Evolutionary conservation across 2,888 invertebrate genomes (phyloP).

Genomic region (Pammene aurita): DNA sequence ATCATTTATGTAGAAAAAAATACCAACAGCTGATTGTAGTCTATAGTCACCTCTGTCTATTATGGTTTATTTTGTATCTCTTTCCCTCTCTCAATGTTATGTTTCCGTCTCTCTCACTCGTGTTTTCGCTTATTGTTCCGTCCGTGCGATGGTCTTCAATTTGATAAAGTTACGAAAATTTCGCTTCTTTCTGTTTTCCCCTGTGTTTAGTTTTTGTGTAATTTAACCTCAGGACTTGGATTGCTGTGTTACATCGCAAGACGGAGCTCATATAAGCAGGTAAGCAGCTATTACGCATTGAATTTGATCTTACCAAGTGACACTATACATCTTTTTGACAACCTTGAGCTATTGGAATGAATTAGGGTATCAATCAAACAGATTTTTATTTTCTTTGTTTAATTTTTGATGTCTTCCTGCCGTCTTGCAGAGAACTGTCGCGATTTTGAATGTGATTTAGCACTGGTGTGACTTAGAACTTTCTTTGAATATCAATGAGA

Average conservation of each 20-base stretch:
- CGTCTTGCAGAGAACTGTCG: not conserved
- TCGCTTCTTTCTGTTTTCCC: slow-evolving; percentile 57
- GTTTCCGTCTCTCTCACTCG: slow-evolving; percentile 51
- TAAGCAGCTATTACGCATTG: slow-evolving; percentile 72
- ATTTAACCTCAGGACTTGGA: slow-evolving; percentile 57
- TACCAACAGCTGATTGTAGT: slow-evolving; percentile 68
- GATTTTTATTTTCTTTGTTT: slow-evolving; percentile 66
- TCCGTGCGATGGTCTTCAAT: slow-evolving; percentile 61
- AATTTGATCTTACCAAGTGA: slow-evolving; percentile 59
- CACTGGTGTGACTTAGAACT: not conserved
- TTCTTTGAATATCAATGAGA: not conserved
- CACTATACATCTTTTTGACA: slow-evolving; percentile 73
- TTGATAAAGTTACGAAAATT: slow-evolving; percentile 68
- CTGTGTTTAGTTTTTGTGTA: slow-evolving; percentile 60
- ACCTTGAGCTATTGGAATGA: slow-evolving; percentile 70
- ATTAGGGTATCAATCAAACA: slow-evolving; percentile 49
- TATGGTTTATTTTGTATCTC: slow-evolving; percentile 42
- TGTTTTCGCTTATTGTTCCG: slow-evolving; percentile 72
- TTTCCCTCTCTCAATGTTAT: slow-evolving; percentile 44
- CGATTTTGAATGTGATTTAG: not conserved
- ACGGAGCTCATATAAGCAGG: slow-evolving; percentile 56
- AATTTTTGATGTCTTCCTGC: slow-evolving; percentile 15
- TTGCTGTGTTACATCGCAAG: slow-evolving; percentile 55
- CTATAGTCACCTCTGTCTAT: slow-evolving; percentile 48
- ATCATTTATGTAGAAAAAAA: slow-evolving; percentile 2